phyloP scores from a whole-genome alignment of 2,888 invertebrate genomes.

The Strigamia transsilvanica region DNA sequence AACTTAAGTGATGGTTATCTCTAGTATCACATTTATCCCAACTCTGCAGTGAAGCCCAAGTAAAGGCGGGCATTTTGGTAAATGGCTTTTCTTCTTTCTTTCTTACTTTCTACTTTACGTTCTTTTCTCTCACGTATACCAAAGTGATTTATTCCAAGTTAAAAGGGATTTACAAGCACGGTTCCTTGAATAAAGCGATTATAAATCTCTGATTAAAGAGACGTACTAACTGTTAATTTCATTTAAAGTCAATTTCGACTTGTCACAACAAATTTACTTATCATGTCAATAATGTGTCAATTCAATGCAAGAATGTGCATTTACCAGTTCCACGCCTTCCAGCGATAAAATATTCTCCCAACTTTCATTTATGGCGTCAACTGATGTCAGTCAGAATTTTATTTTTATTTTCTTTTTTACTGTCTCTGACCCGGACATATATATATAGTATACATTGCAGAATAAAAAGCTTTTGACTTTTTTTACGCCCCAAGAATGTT shows the following conservation, averaged over 20 bases:
- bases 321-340: no score
- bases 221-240: background rate
- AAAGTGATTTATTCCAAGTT: slow-evolving; percentile 31
- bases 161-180: slow-evolving; percentile 26
- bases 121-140: background rate
- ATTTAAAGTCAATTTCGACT: background rate
- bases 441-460: no score
- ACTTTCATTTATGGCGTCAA: no score
- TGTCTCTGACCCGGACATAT: no score
- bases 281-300: background rate
- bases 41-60: slow-evolving; percentile 14
- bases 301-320: no score
- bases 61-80: slow-evolving; percentile 5
- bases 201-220: slow-evolving; percentile 18
- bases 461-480: no score
- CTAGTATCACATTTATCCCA: slow-evolving; percentile 18
- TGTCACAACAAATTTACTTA: slow-evolving; percentile 8
- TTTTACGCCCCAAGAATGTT: no score
- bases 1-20: slow-evolving; percentile 25
- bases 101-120: background rate
- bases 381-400: no score
- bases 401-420: no score
- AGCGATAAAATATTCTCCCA: no score
- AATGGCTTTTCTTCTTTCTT: slow-evolving; percentile 8
- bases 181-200: slow-evolving; percentile 5